These are phyloP conservation scores for Subacronicta megacephala DNA, from an alignment of 2,888 invertebrate species.

Conservation along the genomic window DNA sequence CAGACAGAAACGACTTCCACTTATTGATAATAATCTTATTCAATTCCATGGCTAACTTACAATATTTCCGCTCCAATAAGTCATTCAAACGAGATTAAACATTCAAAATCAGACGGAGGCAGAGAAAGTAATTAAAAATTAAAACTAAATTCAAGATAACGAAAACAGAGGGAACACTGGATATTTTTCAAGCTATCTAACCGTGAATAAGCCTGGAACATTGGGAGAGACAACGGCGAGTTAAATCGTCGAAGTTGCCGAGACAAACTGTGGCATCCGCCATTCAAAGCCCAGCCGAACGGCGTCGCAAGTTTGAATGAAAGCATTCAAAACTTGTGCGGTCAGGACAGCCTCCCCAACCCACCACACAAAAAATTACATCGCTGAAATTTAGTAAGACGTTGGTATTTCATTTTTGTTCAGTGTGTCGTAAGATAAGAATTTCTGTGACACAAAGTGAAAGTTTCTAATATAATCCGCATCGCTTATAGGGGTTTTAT, in stretches of 20 bases:
- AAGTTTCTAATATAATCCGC: constrained; percentile 27
- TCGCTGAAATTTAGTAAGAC: constrained; percentile 27
- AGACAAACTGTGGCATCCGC: constrained; percentile 74
- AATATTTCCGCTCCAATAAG: constrained; percentile 21
- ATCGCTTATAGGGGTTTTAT: constrained; percentile 9
- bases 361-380: constrained; percentile 38
- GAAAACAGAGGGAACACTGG: constrained; percentile 31
- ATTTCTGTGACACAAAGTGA: constrained; percentile 9
- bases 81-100: constrained; percentile 26
- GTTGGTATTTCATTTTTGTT: constrained; percentile 22
- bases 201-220: constrained; percentile 62
- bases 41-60: constrained; percentile 11
- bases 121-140: constrained; percentile 52
- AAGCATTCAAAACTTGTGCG: constrained; percentile 79
- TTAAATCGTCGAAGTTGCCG: constrained; percentile 80
- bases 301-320: constrained; percentile 78
- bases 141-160: constrained; percentile 44
- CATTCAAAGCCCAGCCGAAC: constrained; percentile 72
- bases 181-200: constrained; percentile 50
- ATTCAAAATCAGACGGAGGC: constrained; percentile 20
- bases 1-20: constrained; percentile 41
- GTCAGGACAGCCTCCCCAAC: constrained; percentile 39
- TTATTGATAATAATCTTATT: constrained; percentile 50
- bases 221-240: constrained; percentile 64
- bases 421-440: constrained; percentile 3